Base-by-base conservation (phyloP, 2,113 vertebrate genomes). In the Calyptomena viridis region DNA sequence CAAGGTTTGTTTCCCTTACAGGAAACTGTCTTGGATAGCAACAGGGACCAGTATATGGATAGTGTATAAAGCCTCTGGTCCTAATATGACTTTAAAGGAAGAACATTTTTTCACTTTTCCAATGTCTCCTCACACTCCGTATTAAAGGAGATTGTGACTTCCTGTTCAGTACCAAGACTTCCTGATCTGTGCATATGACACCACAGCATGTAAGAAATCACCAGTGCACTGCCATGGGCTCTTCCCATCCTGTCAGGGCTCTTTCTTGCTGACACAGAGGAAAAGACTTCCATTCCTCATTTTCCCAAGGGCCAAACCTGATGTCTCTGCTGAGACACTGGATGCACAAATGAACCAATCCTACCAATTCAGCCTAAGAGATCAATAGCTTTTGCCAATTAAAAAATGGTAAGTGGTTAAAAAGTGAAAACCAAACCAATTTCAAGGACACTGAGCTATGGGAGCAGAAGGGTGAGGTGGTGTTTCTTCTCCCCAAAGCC, bases 191-290 rank as follows among this genome's bases (percentile, higher is more conserved):
- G 14, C 13, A 15, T 44, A 20, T 0, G 4, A 31, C 35, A 37
- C 14, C 2, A 6, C 44, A n/a, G 5, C 44, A 60, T 9, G 5
- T 3, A 25, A 16, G 46, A 69, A 33, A 82, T 46, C 68, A 75
- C n/a, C 1, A 1, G 3, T 12, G 27, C 6, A 4, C 47, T n/a
- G 12, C 52, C 35, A 9, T 17, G 53, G 18, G 5, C 30, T 72
- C 35, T 89, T 66, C 59, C 21, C 16, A 31, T 55, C 37, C 60
- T 64, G 30, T 76, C 53, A 53, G 50, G 56, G 37, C 23, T 55
- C 22, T 23, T 82, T 79, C 53, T 82, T 35, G n/a, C 44, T 73
- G 20, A 28, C 40, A 52, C 11, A 56, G 12, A 72, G 24, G 37
- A 39, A 52, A 84, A 77, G 3, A 13, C 9, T 78, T 90, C 33